Evolutionary conservation across 2,888 invertebrate genomes (phyloP).

Genomic region (Resseliella maxima): DNA sequence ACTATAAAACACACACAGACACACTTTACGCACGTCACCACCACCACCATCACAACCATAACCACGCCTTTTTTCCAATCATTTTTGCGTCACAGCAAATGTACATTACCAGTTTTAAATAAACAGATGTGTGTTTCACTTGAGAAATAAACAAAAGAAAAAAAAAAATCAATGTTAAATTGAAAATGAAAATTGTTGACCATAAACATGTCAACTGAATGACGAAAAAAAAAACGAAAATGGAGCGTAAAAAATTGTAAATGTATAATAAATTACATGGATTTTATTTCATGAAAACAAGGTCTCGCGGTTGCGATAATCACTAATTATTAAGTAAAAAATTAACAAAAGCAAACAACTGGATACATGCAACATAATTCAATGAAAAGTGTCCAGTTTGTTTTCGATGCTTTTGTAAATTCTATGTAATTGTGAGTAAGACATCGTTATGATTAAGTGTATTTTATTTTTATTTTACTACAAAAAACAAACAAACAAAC

Average conservation of each 20-base stretch:
- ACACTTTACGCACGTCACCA: slow-evolving; percentile 28
- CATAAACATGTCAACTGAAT: neutral
- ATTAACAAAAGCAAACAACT: slow-evolving; percentile 7
- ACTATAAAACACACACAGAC: neutral
- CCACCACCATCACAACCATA: neutral
- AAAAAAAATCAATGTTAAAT: neutral
- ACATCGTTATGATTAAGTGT: slow-evolving; percentile 11
- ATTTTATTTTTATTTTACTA: neutral
- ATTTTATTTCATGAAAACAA: slow-evolving; percentile 40
- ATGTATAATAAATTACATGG: slow-evolving; percentile 34
- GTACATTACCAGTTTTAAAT: neutral
- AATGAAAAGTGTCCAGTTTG: neutral
- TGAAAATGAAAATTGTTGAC: too few species aligned
- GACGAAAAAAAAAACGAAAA: neutral
- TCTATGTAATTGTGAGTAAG: neutral
- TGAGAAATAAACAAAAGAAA: neutral
- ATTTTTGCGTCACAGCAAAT: neutral
- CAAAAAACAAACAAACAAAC: neutral
- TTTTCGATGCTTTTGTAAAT: neutral
- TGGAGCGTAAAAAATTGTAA: slow-evolving; percentile 6
- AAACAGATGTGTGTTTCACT: neutral
- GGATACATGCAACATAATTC: neutral
- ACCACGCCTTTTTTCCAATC: neutral
- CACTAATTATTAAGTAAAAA: slow-evolving; percentile 43
- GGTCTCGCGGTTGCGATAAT: slow-evolving; percentile 51